Evolutionary conservation across 2,888 invertebrate species (phyloP).

Genomic region (Spialia ferax): DNA sequence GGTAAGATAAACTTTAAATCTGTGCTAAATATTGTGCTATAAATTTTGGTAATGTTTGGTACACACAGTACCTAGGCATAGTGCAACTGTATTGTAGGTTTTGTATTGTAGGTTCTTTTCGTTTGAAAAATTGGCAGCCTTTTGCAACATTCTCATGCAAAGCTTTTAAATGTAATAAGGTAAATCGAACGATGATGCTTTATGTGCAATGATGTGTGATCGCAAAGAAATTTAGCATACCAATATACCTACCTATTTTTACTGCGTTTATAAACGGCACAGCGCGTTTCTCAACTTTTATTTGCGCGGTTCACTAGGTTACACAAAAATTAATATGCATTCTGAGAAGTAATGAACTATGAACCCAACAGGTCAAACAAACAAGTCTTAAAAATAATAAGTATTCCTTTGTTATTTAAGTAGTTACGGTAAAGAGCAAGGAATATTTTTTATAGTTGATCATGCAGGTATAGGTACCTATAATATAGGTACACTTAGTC

Average conservation of each 20-base stretch:
- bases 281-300: conserved; percentile 1
- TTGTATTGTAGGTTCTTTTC: too few relatives aligned
- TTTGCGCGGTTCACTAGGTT: neutral
- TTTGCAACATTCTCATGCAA: neutral
- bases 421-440: too few relatives aligned
- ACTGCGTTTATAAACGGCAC: neutral
- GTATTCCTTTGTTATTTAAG: too few relatives aligned
- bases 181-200: conserved; percentile 1
- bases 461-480: too few relatives aligned
- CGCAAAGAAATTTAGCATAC: conserved; percentile 5
- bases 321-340: neutral
- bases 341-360: conserved; percentile 3
- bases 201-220: conserved; percentile 1
- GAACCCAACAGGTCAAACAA: neutral
- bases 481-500: too few relatives aligned
- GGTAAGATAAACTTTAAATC: too few relatives aligned
- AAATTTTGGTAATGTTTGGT: too few relatives aligned
- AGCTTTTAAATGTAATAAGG: neutral
- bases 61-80: too few relatives aligned
- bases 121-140: neutral
- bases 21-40: too few relatives aligned
- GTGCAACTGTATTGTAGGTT: too few relatives aligned
- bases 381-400: too few relatives aligned
- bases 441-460: too few relatives aligned
- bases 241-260: conserved; percentile 3